These are phyloP conservation scores for Ptychodera flava DNA, from an alignment of 35 echinoderm and acorn worm species.

Conservation along the genomic window DNA sequence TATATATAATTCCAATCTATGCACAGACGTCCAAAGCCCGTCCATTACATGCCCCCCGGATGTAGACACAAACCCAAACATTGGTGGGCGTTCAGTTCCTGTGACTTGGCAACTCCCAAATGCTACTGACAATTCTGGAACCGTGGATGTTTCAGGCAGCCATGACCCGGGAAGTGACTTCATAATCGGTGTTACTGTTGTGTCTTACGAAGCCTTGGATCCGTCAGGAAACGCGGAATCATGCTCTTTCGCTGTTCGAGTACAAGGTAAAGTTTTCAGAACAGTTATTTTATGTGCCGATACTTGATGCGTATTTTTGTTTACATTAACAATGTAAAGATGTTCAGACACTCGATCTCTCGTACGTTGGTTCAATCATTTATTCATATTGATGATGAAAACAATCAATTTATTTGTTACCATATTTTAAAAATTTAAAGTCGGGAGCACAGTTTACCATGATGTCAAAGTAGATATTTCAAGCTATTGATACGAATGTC, in stretches of 20 bases:
- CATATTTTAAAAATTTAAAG: too few relatives aligned
- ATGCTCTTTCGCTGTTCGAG: slow-evolving; percentile 10
- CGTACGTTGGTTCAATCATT: too few relatives aligned
- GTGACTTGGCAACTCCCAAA: slow-evolving; percentile 42
- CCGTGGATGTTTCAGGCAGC: slow-evolving; percentile 12
- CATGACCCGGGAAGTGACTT: slow-evolving; percentile 15
- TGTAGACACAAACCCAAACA: too few relatives aligned
- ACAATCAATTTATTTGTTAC: too few relatives aligned
- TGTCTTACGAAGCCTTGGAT: background rate
- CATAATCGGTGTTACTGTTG: slow-evolving; percentile 6
- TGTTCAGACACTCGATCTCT: background rate
- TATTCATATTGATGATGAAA: too few relatives aligned
- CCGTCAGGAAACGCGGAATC: background rate
- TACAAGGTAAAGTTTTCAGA: background rate
- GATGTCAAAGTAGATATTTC: too few relatives aligned
- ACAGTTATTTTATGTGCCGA: background rate
- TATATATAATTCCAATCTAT: too few relatives aligned
- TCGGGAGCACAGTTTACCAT: too few relatives aligned
- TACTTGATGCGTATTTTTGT: background rate
- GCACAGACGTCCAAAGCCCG: too few relatives aligned
- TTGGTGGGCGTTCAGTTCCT: too few relatives aligned
- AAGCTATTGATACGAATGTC: too few relatives aligned
- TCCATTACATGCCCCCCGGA: too few relatives aligned
- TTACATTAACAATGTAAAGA: background rate
- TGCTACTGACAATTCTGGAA: slow-evolving; percentile 36